Base-by-base conservation (phyloP, 2,113 vertebrate species). In the Stomatorhinus ivindoensis region DNA sequence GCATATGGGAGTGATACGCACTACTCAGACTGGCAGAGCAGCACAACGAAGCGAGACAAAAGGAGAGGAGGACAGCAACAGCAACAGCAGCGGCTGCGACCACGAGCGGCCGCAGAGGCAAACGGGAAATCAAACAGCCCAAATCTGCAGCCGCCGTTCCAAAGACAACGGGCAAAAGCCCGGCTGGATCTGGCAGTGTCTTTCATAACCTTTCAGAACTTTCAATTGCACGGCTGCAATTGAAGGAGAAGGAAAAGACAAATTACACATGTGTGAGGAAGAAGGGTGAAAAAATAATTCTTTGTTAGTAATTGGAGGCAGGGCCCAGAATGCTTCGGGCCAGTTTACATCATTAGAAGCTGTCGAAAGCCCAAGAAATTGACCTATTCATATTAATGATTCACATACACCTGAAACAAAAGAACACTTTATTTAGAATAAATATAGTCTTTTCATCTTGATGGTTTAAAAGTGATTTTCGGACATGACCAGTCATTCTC, bases 21-120 rank as follows among this genome's bases (percentile, higher is more conserved):
- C 90, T 92, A 91, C 89, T 31, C 11, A 24, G 82, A 9, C 88
- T 51, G 46, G 46, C 65, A 92, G 92, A 92, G 92, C 92, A 90
- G 90, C 86, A 91, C 88, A 88, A 87, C 90, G 93, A 93, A 93
- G 91, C 89, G 92, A 90, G 58, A 90, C 21, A 83, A 76, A 83
- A 65, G 90, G 90, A 92, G 92, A 93, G 90, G 93, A 92, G 94
- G 94, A 93, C 91, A 93, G 92, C 92, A 94, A 93, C 91, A 93
- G 92, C 92, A 94, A 92, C 92, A 91, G 90, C 87, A 90, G 91
- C 90, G 90, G 90, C 89, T 88, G 92, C 27, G 65, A 11, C 89
- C 91, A 91, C 93, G 50, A 93, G 88, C 86, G 90, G 86, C 91
- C 88, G 53, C 84, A 86, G 82, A 92, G 76, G 91, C 51, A 89